These are phyloP conservation scores for Holocentrus rufus DNA, from an alignment of 2,797 vertebrate species.

Conservation along the genomic window DNA sequence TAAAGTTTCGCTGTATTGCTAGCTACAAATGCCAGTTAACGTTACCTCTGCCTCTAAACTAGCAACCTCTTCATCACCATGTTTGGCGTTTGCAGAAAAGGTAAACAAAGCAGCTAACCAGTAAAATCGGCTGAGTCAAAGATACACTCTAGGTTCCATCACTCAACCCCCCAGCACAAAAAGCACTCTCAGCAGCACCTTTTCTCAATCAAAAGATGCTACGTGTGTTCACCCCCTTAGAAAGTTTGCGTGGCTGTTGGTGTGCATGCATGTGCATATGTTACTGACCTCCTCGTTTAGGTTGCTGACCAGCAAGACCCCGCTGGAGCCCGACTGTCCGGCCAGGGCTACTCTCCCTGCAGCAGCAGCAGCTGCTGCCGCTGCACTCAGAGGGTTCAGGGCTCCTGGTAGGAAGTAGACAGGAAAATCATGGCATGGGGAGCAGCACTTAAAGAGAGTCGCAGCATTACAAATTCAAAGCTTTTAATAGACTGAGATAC, in stretches of 20 bases:
- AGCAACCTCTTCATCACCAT: too few species aligned
- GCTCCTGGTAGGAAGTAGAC: constrained; percentile 84
- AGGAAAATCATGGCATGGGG: constrained; percentile 56
- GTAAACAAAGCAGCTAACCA: too few species aligned
- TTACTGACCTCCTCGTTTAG: constrained; percentile 97
- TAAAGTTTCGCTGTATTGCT: too few species aligned
- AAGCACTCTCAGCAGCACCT: too few species aligned
- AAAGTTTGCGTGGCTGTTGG: background rate
- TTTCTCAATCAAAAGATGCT: too few species aligned
- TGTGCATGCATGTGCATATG: background rate
- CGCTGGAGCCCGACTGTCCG: constrained; percentile 89
- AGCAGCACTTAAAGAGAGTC: constrained; percentile 21
- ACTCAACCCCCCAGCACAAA: too few species aligned
- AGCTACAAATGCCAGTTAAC: too few species aligned
- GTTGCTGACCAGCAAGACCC: constrained; percentile 98
- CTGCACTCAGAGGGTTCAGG: constrained; percentile 94
- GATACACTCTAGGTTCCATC: too few species aligned
- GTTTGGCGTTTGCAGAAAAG: too few species aligned
- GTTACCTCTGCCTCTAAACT: too few species aligned
- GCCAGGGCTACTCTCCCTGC: constrained; percentile 94
- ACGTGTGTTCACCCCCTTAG: too few species aligned
- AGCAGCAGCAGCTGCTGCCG: constrained; percentile 92
- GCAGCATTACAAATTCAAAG: background rate
- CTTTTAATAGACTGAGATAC: background rate
- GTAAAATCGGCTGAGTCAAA: too few species aligned